Conservation (phyloP, 2,113 vertebrate species). For the Mobula hypostoma region DNA sequence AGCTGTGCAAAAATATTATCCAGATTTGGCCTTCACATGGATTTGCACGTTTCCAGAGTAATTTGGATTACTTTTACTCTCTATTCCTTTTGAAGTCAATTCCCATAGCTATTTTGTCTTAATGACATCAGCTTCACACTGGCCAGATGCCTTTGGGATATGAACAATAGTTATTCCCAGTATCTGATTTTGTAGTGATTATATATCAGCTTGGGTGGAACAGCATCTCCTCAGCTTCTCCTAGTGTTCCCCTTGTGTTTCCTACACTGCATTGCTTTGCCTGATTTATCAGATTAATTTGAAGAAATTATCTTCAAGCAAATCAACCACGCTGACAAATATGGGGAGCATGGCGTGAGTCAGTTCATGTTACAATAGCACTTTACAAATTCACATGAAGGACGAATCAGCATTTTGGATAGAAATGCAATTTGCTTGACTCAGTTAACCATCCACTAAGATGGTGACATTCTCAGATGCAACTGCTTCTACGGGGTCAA, state of each 20-base stretch:
- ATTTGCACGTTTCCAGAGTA: background rate
- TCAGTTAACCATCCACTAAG: no score
- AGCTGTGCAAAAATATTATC: background rate
- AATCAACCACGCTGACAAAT: no score
- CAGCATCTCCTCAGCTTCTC: background rate
- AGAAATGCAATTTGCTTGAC: background rate
- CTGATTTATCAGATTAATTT: no score
- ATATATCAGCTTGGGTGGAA: background rate
- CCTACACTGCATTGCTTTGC: no score
- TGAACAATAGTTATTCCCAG: background rate
- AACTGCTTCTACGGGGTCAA: no score
- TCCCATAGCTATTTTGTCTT: background rate
- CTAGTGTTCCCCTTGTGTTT: background rate
- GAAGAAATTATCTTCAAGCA: no score
- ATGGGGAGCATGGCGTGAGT: no score
- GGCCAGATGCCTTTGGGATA: background rate
- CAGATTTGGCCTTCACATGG: background rate
- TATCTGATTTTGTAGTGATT: background rate
- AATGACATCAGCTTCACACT: slow-evolving; percentile 4
- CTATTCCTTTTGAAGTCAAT: background rate
- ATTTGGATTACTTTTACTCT: background rate
- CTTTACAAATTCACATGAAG: no score
- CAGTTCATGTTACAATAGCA: no score
- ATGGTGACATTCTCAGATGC: no score
- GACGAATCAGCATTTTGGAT: background rate